These are phyloP conservation scores for Philopedon plagiatum DNA, from an alignment of 2,888 invertebrate species.

Conservation along the genomic window DNA sequence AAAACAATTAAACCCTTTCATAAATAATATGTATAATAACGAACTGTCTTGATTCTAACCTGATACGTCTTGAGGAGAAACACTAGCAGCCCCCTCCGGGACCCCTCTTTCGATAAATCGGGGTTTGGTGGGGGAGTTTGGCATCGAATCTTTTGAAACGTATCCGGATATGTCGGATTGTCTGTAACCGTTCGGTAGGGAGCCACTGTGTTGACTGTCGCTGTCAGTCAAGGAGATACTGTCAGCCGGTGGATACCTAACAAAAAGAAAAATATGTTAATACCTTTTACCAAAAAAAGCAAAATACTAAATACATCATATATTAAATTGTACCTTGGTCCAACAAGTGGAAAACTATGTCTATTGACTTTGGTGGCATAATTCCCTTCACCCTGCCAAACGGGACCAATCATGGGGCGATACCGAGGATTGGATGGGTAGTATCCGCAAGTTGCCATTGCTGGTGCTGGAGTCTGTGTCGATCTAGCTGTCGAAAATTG, in stretches of 20 bases:
- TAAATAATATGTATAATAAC: too few relatives aligned
- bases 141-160: slow-evolving; percentile 66
- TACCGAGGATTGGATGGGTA: slow-evolving; percentile 61
- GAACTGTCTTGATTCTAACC: slow-evolving; percentile 40
- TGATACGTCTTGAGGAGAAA: slow-evolving; percentile 75
- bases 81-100: slow-evolving; percentile 82
- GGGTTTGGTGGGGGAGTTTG: slow-evolving; percentile 72
- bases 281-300: too few relatives aligned
- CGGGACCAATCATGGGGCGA: slow-evolving; percentile 60
- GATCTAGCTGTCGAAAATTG: slow-evolving; percentile 66
- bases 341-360: slow-evolving; percentile 64
- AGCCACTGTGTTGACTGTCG: slow-evolving; percentile 62
- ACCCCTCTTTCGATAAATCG: slow-evolving; percentile 76
- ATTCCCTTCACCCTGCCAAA: slow-evolving; percentile 61
- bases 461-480: slow-evolving; percentile 64
- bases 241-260: slow-evolving; percentile 58
- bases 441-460: slow-evolving; percentile 59
- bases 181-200: slow-evolving; percentile 55
- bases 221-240: slow-evolving; percentile 64
- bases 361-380: slow-evolving; percentile 63
- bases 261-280: too few relatives aligned
- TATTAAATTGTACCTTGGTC: slow-evolving; percentile 52
- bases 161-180: slow-evolving; percentile 44
- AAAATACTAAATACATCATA: too few relatives aligned
- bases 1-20: too few relatives aligned